Percentiles rank a stretch among this genome's conserved stretches.
Conservation (phyloP, 2,888 invertebrate genomes). For the Torymus aiolomorphi region DNA sequence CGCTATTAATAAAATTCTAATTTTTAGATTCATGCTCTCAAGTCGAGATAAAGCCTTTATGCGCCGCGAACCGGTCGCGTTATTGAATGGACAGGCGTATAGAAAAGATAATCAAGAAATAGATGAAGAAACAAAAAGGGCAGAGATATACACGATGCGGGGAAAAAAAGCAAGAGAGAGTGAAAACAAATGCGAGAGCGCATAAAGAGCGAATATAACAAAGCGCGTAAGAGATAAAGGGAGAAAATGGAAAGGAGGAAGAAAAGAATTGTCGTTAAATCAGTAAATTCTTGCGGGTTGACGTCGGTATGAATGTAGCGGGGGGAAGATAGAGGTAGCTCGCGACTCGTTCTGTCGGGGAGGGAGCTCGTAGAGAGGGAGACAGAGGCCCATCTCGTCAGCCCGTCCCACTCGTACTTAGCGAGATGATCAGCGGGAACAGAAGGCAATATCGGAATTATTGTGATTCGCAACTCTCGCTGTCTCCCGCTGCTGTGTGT, state of each 20-base stretch:
- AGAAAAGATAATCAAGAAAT: slow-evolving; percentile 50
- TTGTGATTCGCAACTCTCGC: slow-evolving; percentile 69
- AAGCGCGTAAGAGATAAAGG: slow-evolving; percentile 41
- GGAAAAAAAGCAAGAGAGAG: neutral
- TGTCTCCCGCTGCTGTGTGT: neutral
- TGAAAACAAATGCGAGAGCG: slow-evolving; percentile 17
- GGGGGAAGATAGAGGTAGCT: too few species aligned
- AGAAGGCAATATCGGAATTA: slow-evolving; percentile 75
- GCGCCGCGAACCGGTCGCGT: slow-evolving; percentile 8
- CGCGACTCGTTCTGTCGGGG: too few species aligned
- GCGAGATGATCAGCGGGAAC: slow-evolving; percentile 72
- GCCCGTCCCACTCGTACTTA: slow-evolving; percentile 68
- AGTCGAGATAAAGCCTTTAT: slow-evolving; percentile 34
- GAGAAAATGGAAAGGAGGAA: slow-evolving; percentile 46
- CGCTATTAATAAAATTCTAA: slow-evolving; percentile 49
- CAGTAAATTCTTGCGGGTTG: slow-evolving; percentile 56
- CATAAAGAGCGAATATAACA: slow-evolving; percentile 36
- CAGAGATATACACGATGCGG: slow-evolving; percentile 19
- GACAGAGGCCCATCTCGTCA: slow-evolving; percentile 60
- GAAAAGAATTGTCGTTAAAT: slow-evolving; percentile 56
- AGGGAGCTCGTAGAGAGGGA: slow-evolving; percentile 8
- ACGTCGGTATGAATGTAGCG: slow-evolving; percentile 31
- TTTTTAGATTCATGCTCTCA: slow-evolving; percentile 34
- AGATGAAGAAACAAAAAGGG: slow-evolving; percentile 49
- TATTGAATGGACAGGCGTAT: slow-evolving; percentile 26